Percentiles rank a stretch among this genome's conserved stretches.
Evolutionary conservation across 2,113 vertebrate genomes (phyloP).

Genomic region (Gallinago jamesoni): DNA sequence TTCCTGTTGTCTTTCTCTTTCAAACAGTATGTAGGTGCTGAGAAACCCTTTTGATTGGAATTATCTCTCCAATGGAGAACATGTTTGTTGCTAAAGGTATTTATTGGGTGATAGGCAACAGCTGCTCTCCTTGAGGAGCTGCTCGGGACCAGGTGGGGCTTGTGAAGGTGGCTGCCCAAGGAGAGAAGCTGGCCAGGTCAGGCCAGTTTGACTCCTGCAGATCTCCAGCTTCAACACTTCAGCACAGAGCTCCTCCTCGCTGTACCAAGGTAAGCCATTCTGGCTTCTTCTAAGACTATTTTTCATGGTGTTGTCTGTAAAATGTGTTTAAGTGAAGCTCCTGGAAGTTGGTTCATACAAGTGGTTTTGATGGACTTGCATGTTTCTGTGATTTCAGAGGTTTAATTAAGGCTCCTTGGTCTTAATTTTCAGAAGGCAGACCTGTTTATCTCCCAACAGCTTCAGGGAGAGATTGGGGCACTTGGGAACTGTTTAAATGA

Average conservation of each 20-base stretch:
- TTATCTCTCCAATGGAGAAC: not conserved
- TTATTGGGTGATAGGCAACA: not conserved
- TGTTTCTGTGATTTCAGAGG: not conserved
- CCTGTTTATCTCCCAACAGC: not conserved
- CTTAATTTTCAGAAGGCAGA: not conserved
- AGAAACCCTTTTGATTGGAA: not conserved
- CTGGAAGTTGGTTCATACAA: not conserved
- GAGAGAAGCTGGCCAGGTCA: not conserved
- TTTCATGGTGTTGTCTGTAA: not conserved
- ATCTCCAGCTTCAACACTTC: rapidly evolving
- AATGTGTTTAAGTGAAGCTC: not conserved
- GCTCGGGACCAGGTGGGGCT: not conserved
- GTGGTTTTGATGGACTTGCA: not conserved
- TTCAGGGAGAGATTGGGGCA: not conserved
- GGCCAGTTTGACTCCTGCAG: not conserved
- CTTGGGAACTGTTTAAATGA: not conserved
- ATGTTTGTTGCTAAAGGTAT: rapidly evolving
- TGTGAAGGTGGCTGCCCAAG: rapidly evolving
- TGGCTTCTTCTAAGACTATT: not conserved
- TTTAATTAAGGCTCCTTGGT: not conserved
- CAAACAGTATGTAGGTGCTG: not conserved
- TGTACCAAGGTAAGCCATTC: rapidly evolving
- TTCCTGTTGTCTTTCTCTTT: not conserved
- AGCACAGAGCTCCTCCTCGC: rapidly evolving
- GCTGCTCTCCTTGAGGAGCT: not conserved